These are phyloP conservation scores for Ranitomeya imitator DNA, from an alignment of 2,113 vertebrate genomes.

Conservation along the genomic window DNA sequence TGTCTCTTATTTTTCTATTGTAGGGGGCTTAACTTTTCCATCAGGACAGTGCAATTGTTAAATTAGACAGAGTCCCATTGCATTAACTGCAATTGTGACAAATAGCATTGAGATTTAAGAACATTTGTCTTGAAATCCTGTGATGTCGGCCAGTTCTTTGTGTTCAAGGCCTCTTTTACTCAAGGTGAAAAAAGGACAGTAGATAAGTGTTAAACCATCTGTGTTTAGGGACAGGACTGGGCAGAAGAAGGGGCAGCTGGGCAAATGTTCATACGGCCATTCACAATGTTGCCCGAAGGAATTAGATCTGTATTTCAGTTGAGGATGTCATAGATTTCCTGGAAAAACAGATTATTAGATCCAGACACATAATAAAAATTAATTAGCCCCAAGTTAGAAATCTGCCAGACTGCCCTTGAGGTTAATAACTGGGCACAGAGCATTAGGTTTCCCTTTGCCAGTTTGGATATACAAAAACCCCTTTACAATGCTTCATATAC, in stretches of 20 bases:
- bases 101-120: background rate
- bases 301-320: background rate
- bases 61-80: background rate
- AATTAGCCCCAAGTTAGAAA: conserved; percentile 23
- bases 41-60: background rate
- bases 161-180: background rate
- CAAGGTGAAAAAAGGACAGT: background rate
- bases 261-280: background rate
- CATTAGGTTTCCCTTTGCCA: background rate
- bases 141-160: background rate
- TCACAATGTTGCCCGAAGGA: background rate
- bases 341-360: background rate
- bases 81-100: background rate
- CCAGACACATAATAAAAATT: conserved; percentile 16
- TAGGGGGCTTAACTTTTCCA: background rate
- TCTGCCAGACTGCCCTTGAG: conserved; percentile 20
- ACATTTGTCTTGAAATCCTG: background rate
- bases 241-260: background rate
- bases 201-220: conserved; percentile 5
- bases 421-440: conserved; percentile 14
- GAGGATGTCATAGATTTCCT: background rate
- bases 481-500: conserved; percentile 5
- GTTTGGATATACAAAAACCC: background rate
- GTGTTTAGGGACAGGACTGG: background rate
- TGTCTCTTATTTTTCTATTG: background rate